Conservation (phyloP, 2,113 vertebrate genomes). For the Indicator maculatus region DNA sequence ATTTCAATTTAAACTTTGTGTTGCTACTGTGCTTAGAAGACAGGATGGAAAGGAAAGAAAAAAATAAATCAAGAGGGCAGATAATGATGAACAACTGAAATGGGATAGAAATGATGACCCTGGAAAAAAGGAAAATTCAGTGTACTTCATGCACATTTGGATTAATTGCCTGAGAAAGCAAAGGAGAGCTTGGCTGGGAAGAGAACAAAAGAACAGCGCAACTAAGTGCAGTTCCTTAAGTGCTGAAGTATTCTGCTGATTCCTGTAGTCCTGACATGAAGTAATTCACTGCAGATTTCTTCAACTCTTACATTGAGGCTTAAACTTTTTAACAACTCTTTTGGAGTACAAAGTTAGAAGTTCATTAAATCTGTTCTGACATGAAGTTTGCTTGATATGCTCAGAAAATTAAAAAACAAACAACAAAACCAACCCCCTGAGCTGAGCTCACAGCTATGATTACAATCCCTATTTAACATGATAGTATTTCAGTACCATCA, state of each 20-base stretch:
- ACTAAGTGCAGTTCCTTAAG: neutral
- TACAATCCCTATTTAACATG: neutral
- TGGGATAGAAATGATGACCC: neutral
- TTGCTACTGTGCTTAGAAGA: neutral
- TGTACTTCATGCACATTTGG: neutral
- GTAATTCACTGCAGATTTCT: neutral
- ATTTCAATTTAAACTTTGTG: neutral
- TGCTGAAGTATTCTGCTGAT: neutral
- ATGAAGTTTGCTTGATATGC: neutral
- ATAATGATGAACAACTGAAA: neutral
- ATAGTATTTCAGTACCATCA: neutral
- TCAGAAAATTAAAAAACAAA: neutral
- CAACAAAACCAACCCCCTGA: too few relatives aligned
- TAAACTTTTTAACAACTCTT: neutral
- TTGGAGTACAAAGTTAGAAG: neutral
- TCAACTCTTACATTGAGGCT: neutral
- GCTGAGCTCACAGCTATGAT: neutral
- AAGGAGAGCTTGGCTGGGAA: neutral
- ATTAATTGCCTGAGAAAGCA: neutral
- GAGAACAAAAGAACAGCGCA: neutral
- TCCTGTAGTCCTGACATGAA: neutral
- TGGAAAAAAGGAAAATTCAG: neutral
- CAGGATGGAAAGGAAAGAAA: neutral
- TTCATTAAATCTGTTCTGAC: neutral
- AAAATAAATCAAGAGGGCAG: neutral